Evolutionary conservation across 1,140 invertebrate genomes (phyloP), one percentile per base, ranked within the genome.

Genomic region (Drosophila ambigua): DNA sequence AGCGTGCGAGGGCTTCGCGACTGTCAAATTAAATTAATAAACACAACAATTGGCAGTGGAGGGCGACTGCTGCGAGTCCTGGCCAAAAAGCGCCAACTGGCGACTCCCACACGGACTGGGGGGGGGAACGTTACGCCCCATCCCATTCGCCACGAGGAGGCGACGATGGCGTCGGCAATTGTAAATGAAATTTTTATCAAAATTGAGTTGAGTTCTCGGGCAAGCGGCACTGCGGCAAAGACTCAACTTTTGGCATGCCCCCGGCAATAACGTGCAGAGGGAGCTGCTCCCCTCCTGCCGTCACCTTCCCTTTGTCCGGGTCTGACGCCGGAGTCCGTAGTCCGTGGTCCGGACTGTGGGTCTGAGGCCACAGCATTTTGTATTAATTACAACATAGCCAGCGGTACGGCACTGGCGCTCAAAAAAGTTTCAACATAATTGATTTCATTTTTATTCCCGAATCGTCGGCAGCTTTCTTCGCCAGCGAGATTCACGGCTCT

Each of bases 11-110:
- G 51, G 16, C 64, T 52, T 65, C 61, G 83, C 83, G 83, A 88
- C 79, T 83, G 72, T 79, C 83, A 88, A 87, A 88, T 87, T 83
- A 87, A 87, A 87, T 87, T 87, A 87, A 87, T 87, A 87, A 87
- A 87, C 83, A 87, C 83, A 87, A 87, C 83, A 87, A 87, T 87
- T 79, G 82, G 60, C 79, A 64, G 67, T 43, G 75, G 50, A 53
- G 48, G 73, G 60, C 13, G 53, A 35, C 26, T 35, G 39, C 60
- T 26, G 44, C 9, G 39, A 50, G 24, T 28, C 35, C 53, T 35
- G 53, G 43, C 45, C 26, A 57, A 61, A 23, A 44, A 55, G 16
- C 62, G 58, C 52, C 82, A 87, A 87, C 83, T 87, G 83, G 79
- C 83, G 79, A 77, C 83, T 87, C 83, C 77, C 75, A 76, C 78